Conservation (phyloP, 2,888 invertebrate genomes). For the Orthonevra nobilis region DNA sequence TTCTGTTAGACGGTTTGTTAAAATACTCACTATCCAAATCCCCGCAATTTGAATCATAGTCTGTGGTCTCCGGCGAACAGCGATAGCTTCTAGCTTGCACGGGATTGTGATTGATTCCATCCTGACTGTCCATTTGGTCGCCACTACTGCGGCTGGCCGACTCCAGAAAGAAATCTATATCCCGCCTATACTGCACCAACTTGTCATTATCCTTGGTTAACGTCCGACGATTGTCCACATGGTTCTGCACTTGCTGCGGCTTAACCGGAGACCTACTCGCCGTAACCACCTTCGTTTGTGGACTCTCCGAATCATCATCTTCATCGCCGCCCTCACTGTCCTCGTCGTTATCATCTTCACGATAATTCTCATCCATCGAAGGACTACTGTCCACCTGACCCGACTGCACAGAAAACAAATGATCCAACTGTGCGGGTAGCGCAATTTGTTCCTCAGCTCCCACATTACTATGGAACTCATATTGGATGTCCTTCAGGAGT, state of each 20-base stretch:
- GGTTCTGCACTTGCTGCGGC: constrained; percentile 51
- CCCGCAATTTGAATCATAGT: constrained; percentile 91
- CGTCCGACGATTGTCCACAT: constrained; percentile 63
- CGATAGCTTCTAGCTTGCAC: constrained; percentile 90
- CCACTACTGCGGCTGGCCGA: constrained; percentile 80
- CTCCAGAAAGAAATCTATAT: constrained; percentile 80
- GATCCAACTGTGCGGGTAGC: constrained; percentile 73
- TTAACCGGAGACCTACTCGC: constrained; percentile 49
- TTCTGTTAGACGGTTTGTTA: too few species aligned
- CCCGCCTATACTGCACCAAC: constrained; percentile 72
- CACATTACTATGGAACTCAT: constrained; percentile 81
- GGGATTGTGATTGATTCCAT: constrained; percentile 79
- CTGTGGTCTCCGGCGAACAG: constrained; percentile 94
- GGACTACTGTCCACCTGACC: constrained; percentile 70
- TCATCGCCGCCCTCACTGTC: constrained; percentile 72
- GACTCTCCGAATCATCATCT: constrained; percentile 74
- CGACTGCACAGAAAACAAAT: constrained; percentile 71
- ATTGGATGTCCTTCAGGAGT: constrained; percentile 82
- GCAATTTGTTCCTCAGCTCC: constrained; percentile 73
- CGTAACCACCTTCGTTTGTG: constrained; percentile 56
- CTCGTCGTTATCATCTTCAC: constrained; percentile 74
- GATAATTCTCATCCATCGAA: constrained; percentile 74
- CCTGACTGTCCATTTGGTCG: constrained; percentile 78
- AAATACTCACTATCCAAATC: constrained; percentile 88
- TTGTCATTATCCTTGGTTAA: constrained; percentile 63